Evolutionary conservation across 2,113 vertebrate species (phyloP).

Genomic region (Acinonyx jubatus): DNA sequence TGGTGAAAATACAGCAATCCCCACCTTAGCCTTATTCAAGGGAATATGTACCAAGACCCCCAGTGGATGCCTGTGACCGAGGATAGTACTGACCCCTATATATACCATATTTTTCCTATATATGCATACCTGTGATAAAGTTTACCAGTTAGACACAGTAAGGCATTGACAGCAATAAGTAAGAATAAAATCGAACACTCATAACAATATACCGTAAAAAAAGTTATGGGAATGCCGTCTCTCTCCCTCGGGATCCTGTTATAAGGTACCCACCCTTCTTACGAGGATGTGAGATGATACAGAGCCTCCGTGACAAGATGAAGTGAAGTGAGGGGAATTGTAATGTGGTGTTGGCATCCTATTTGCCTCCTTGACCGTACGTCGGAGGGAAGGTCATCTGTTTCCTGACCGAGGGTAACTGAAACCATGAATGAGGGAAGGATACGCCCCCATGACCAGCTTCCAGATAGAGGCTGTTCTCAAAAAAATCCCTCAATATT

Average conservation of each 20-base stretch:
- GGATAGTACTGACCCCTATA: not conserved
- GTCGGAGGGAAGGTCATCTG: not conserved
- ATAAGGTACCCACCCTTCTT: not conserved
- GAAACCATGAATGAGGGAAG: not conserved
- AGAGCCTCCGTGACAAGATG: not conserved
- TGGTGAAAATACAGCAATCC: not conserved
- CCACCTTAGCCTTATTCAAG: not conserved
- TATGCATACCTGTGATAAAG: not conserved
- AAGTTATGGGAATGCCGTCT: not conserved
- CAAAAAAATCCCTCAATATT: constrained; percentile 20
- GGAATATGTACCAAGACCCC: not conserved
- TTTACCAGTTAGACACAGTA: not conserved
- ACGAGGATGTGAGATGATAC: not conserved
- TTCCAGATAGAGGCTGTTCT: not conserved
- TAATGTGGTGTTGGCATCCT: not conserved
- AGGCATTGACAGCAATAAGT: not conserved
- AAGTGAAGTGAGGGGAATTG: not conserved
- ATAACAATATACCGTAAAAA: not conserved
- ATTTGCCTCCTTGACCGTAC: fast-evolving
- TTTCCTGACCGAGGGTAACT: not conserved
- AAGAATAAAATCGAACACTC: not conserved
- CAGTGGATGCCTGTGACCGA: not conserved
- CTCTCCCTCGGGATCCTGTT: not conserved
- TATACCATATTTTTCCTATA: not conserved
- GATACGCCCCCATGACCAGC: not conserved